Percentiles rank a stretch among this genome's conserved stretches.
phyloP scores from a whole-genome alignment of 2,113 vertebrate genomes.

The Eudyptes chrysolophus region DNA sequence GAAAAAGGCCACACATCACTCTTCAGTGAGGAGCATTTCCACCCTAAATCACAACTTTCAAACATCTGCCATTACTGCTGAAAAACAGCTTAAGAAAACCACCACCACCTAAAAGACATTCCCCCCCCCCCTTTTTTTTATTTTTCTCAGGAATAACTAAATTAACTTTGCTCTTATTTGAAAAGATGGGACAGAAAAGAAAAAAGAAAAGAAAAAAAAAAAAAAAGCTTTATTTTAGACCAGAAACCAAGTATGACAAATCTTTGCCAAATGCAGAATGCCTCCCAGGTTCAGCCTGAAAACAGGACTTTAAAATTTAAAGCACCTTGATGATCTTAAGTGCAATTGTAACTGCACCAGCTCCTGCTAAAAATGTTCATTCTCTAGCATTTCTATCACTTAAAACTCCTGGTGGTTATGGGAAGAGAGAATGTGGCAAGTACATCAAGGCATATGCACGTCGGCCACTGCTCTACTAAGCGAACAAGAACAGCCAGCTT shows the following conservation, averaged over 20 bases:
- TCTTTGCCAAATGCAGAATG: not conserved
- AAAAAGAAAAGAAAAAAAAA: not conserved
- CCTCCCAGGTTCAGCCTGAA: not conserved
- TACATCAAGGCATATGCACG: not conserved
- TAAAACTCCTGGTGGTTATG: not conserved
- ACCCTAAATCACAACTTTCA: constrained; percentile 17
- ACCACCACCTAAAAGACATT: not conserved
- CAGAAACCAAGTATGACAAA: not conserved
- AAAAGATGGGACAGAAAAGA: not conserved
- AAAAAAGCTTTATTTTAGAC: not conserved
- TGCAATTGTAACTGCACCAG: not conserved
- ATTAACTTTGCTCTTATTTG: not conserved
- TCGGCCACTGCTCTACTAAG: not conserved
- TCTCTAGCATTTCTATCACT: not conserved
- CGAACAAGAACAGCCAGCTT: not conserved
- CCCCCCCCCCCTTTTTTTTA: not conserved
- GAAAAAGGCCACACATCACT: not conserved
- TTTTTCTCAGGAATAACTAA: not conserved
- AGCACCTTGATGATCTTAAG: not conserved
- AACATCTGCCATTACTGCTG: not conserved
- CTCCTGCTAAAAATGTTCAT: not conserved
- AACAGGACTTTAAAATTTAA: not conserved
- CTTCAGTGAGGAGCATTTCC: not conserved
- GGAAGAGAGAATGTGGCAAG: not conserved
- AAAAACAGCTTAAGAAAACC: not conserved